Percentiles rank a stretch among this genome's conserved stretches.
These are phyloP conservation scores for Drosophila lacteicornis DNA, from an alignment of 1,140 invertebrate species.

Conservation along the genomic window DNA sequence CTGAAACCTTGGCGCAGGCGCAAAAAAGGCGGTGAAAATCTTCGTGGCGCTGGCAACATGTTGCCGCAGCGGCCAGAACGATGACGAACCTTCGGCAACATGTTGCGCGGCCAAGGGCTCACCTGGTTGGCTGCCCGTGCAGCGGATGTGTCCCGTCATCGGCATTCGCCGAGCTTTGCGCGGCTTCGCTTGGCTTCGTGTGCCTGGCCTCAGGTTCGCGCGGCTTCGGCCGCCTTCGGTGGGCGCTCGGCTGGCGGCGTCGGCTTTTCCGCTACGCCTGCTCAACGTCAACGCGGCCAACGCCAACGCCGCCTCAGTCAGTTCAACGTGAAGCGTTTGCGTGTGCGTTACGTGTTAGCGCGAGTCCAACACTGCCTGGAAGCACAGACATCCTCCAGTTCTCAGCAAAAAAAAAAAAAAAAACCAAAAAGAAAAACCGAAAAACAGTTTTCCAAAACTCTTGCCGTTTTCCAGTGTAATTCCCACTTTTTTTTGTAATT, in stretches of 20 bases:
- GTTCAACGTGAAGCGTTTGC: conserved; percentile 78
- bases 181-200: conserved; percentile 11
- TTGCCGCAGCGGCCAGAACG: background rate
- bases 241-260: background rate
- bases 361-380: conserved; percentile 20
- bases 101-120: conserved; percentile 4
- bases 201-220: background rate
- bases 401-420: too few relatives aligned
- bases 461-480: conserved; percentile 5
- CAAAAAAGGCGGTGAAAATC: background rate
- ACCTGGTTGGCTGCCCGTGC: conserved; percentile 26
- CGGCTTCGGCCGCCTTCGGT: background rate
- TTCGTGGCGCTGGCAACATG: conserved; percentile 10
- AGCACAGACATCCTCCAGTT: conserved; percentile 13
- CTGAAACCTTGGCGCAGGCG: conserved; percentile 16
- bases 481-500: background rate
- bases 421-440: too few relatives aligned
- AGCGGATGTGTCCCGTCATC: conserved; percentile 8
- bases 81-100: conserved; percentile 37
- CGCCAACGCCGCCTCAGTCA: conserved; percentile 61
- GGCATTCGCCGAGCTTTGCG: conserved; percentile 15
- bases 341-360: conserved; percentile 77
- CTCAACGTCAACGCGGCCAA: conserved; percentile 50
- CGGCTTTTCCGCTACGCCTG: conserved; percentile 41
- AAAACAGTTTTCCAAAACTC: background rate